Base-by-base conservation (phyloP, 2,113 vertebrate species). In the Scatophagus argus region DNA sequence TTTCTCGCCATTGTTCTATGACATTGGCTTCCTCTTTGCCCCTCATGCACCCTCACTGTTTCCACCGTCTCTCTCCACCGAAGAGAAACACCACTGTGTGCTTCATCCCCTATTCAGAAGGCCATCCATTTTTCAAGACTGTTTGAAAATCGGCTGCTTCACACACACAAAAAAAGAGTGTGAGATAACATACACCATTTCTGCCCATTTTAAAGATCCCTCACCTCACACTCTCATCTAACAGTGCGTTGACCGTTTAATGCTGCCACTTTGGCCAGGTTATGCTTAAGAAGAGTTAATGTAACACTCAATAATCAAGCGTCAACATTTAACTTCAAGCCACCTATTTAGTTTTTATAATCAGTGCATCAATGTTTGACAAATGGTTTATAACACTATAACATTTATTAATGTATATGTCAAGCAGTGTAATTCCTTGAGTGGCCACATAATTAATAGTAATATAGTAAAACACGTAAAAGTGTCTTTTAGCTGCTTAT, bases 101-200 rank as follows among this genome's bases (percentile, higher is more conserved):
- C 70, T 56, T 70, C 68, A 80, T 71, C 65, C 44, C 58, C n/a
- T 25, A 21, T 64, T 90, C 72, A 47, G 51, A 78, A 87, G 70
- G 49, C 60, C 82, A 91, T 91, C 51, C 58, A 89, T 90, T 92
- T 93, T 93, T 89, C 64, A 88, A 39, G 51, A 71, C 25, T 72
- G 62, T 78, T 85, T 75, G 64, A 90, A 91, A 88, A 88, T 84
- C 90, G 85, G 76, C 66, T 49, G 52, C 27, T 69, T 67, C 25
- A 0, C 58, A 36, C 25, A 69, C 39, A 46, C 38, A 74, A 44
- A 2, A 44, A 16, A n/a, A 46, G 54, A 6, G 27, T 0, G 11
- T 32, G 43, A 25, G 7, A 27, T 41, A 31, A 54, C 43, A 56
- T 36, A 60, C 34, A 23, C 39, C 31, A 19, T 64, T 23, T 54